phyloP scores from a whole-genome alignment of 2,113 vertebrate species.

The Catharus bicknelli region DNA sequence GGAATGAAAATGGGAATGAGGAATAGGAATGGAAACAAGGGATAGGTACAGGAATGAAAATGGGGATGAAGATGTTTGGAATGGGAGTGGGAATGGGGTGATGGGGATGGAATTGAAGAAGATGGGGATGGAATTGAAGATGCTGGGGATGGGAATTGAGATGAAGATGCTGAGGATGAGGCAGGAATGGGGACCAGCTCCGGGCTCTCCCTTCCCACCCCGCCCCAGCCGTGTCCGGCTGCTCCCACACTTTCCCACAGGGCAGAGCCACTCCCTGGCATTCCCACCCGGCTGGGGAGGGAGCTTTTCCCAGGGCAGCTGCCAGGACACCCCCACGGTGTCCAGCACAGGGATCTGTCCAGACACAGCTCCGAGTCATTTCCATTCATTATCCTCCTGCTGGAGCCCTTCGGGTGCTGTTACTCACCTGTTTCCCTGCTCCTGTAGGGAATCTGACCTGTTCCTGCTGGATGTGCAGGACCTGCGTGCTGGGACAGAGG shows the following conservation, averaged over 20 bases:
- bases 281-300: rapidly evolving
- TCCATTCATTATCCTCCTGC: rapidly evolving
- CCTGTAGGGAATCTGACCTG: conserved; percentile 87
- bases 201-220: neutral
- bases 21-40: rapidly evolving
- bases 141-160: neutral
- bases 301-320: neutral
- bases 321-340: neutral
- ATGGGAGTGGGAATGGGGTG: neutral
- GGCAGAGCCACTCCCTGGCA: neutral
- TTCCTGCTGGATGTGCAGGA: conserved; percentile 92
- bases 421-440: neutral
- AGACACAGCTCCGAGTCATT: neutral
- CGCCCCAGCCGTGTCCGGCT: rapidly evolving
- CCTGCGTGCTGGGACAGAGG: conserved; percentile 84
- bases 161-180: neutral
- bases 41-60: rapidly evolving
- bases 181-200: rapidly evolving
- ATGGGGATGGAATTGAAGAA: neutral
- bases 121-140: neutral
- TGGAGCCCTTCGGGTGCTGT: neutral
- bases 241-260: neutral
- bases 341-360: neutral
- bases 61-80: neutral
- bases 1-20: rapidly evolving